phyloP scores from a whole-genome alignment of 2,113 vertebrate genomes.

The Saguinus imperator region DNA sequence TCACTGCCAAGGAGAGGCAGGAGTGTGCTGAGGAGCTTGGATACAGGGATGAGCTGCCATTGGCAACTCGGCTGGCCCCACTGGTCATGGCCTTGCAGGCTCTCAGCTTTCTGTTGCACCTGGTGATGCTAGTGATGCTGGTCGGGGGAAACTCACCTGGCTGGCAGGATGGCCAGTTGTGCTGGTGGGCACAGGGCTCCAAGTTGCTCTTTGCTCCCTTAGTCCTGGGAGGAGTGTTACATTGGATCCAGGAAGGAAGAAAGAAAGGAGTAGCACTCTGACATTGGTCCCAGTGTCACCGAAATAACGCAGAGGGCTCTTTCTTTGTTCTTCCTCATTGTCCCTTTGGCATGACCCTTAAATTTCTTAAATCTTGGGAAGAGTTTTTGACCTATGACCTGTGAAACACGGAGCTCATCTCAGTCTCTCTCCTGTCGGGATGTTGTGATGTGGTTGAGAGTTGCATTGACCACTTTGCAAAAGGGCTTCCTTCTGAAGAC shows the following conservation, averaged over 20 bases:
- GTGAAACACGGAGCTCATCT: neutral
- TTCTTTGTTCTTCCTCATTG: neutral
- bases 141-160: no score
- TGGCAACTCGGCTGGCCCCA: fast-evolving
- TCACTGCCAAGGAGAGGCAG: neutral
- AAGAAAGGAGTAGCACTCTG: fast-evolving
- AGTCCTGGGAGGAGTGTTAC: neutral
- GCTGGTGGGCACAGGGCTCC: no score
- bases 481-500: neutral
- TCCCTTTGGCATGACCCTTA: neutral
- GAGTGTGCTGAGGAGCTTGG: neutral
- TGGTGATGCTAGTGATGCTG: no score
- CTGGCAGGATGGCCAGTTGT: neutral
- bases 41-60: no score
- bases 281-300: fast-evolving
- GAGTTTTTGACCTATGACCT: neutral
- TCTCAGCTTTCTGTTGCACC: neutral
- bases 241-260: neutral
- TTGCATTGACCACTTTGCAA: neutral
- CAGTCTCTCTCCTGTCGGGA: neutral
- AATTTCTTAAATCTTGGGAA: no score
- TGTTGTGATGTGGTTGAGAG: neutral
- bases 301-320: neutral
- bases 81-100: neutral
- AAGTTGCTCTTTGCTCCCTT: neutral